Evolutionary conservation across 2,888 invertebrate genomes (phyloP).

Genomic region (Allygus modestus): DNA sequence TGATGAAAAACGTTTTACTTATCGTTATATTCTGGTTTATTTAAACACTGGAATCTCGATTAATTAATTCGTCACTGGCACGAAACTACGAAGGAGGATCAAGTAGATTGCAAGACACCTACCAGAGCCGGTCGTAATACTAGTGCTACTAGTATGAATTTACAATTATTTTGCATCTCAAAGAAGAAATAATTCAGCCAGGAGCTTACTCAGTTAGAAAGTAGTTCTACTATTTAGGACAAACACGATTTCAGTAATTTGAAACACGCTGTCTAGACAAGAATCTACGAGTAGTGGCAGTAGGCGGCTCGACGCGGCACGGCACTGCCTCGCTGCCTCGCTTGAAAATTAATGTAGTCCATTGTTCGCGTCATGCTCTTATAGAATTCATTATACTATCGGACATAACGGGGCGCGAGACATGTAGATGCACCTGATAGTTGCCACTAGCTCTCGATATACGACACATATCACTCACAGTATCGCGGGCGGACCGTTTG

Average conservation of each 20-base stretch:
- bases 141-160: not conserved
- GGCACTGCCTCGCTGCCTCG: not conserved
- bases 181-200: not conserved
- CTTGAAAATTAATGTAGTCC: constrained; percentile 14
- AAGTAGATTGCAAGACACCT: too few relatives aligned
- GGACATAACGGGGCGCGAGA: not conserved
- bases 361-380: not conserved
- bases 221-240: constrained; percentile 41
- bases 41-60: too few relatives aligned
- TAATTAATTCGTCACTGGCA: too few relatives aligned
- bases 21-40: too few relatives aligned
- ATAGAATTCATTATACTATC: not conserved
- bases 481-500: too few relatives aligned
- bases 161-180: not conserved
- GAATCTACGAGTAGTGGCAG: constrained; percentile 23
- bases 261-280: constrained; percentile 33
- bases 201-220: constrained; percentile 17
- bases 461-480: too few relatives aligned
- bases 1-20: too few relatives aligned
- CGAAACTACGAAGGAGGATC: too few relatives aligned
- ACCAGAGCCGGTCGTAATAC: too few relatives aligned
- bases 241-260: constrained; percentile 46
- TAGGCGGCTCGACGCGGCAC: not conserved
- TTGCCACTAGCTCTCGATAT: not conserved
- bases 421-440: not conserved